Evolutionary conservation across 2,797 vertebrate genomes (phyloP).

Genomic region (Mus minutoides): DNA sequence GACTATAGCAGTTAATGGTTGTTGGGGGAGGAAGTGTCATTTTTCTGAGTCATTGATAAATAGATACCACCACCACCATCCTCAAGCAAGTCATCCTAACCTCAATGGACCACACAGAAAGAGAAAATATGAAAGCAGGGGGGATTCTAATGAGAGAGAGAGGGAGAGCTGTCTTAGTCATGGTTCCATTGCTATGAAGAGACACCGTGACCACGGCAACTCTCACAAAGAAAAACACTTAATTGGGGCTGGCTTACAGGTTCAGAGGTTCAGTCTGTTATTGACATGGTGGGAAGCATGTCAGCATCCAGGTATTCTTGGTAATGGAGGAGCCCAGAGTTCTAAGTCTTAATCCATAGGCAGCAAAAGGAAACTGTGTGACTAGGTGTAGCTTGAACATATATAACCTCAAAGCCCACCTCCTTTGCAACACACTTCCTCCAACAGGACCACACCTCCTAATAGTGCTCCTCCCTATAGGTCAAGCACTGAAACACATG

Average conservation of each 20-base stretch:
- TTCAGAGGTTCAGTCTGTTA: neutral
- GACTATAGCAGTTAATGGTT: neutral
- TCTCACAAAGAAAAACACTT: neutral
- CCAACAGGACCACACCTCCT: neutral
- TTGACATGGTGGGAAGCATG: neutral
- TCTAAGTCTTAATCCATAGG: neutral
- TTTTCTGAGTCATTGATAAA: neutral
- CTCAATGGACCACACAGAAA: neutral
- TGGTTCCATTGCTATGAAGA: neutral
- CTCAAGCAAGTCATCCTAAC: neutral
- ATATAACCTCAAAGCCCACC: neutral
- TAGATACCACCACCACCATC: neutral
- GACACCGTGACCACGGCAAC: neutral
- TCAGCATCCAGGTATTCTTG: neutral
- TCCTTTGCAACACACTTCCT: neutral
- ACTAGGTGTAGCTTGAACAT: neutral
- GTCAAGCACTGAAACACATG: neutral
- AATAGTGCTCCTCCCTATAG: neutral
- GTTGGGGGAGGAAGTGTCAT: neutral
- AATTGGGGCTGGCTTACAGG: neutral
- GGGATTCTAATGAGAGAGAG: too few species aligned
- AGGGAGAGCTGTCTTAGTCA: neutral
- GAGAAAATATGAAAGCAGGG: neutral
- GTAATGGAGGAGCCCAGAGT: neutral
- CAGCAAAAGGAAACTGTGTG: neutral